Evolutionary conservation across 92 coral and sea anemone genomes (phyloP).

Genomic region (Zoanthus solanderi): DNA sequence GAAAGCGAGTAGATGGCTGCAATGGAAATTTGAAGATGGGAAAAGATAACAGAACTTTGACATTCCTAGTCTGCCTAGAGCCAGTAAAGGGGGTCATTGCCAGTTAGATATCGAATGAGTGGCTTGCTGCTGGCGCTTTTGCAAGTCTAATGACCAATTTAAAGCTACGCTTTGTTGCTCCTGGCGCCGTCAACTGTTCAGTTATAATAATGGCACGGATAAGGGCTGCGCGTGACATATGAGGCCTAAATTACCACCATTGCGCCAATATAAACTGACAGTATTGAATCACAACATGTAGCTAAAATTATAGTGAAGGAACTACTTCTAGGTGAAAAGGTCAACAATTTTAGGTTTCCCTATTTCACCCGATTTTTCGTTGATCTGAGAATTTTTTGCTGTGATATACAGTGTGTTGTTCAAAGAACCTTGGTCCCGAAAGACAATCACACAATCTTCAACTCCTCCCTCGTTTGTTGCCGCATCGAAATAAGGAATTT

Average conservation of each 20-base stretch:
- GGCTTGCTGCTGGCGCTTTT: background rate
- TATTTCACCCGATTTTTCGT: background rate
- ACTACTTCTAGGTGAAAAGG: background rate
- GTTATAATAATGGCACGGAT: background rate
- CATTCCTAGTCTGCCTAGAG: too few relatives aligned
- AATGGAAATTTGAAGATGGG: too few relatives aligned
- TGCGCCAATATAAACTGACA: conserved; percentile 9
- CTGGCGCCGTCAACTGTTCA: background rate
- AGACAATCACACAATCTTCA: background rate
- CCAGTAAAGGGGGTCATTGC: too few relatives aligned
- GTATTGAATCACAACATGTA: background rate
- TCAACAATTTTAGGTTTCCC: background rate
- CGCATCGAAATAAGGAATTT: conserved; percentile 14
- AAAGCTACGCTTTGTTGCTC: background rate
- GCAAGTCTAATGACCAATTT: too few relatives aligned
- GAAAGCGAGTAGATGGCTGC: too few relatives aligned
- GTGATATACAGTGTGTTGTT: background rate
- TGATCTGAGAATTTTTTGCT: background rate
- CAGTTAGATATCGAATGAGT: too few relatives aligned
- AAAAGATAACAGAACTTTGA: too few relatives aligned
- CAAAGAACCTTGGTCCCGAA: background rate
- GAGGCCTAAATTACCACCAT: background rate
- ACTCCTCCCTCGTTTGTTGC: background rate
- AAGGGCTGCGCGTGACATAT: conserved; percentile 18
- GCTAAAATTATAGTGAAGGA: background rate